Conservation (phyloP, 2,113 vertebrate species). For the Psittacara wagleri region DNA sequence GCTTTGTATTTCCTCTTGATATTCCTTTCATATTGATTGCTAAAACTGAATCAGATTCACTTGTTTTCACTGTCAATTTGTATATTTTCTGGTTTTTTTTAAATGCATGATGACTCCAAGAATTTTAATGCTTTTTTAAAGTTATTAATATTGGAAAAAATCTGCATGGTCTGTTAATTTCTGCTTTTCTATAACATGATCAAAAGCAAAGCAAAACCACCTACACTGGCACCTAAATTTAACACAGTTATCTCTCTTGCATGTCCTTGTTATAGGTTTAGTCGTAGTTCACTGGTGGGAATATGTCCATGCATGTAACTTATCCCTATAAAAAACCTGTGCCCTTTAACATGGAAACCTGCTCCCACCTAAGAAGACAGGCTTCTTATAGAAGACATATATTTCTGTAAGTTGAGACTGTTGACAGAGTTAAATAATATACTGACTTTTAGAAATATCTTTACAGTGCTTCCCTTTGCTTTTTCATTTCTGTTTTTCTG, state of each 20-base stretch:
- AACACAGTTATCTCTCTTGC: background rate
- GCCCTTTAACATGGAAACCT: background rate
- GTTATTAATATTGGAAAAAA: background rate
- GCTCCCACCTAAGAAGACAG: background rate
- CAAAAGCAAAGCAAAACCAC: background rate
- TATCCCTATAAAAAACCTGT: background rate
- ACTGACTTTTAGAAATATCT: background rate
- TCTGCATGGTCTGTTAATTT: background rate
- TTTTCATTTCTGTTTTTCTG: background rate
- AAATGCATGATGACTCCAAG: background rate
- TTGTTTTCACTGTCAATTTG: background rate
- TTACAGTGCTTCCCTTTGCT: background rate
- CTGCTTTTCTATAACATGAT: background rate
- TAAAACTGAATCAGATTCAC: background rate
- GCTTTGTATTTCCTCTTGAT: background rate
- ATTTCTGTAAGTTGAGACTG: background rate
- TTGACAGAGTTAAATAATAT: background rate
- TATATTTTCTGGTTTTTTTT: background rate
- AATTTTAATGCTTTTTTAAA: background rate
- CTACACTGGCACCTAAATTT: background rate
- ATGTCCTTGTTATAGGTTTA: background rate
- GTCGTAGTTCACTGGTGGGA: background rate
- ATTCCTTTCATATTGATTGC: background rate
- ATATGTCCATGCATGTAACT: background rate
- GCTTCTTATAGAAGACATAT: background rate